Conservation (phyloP, 2,797 vertebrate species). For the Erpetoichthys calabaricus region DNA sequence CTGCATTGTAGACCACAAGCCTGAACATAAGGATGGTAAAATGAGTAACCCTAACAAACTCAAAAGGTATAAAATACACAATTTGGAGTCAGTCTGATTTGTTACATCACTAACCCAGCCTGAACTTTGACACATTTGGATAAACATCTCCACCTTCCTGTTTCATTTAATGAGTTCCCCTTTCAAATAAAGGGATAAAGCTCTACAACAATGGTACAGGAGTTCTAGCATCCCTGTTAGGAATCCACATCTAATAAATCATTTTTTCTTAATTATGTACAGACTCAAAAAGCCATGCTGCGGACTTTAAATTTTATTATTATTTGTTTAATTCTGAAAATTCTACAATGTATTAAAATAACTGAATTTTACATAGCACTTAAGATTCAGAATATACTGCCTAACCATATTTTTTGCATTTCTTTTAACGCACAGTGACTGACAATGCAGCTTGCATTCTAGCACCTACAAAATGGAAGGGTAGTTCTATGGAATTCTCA, state of each 20-base stretch:
- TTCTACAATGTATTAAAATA: constrained; percentile 99
- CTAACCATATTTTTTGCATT: constrained; percentile 47
- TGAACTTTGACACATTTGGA: too few species aligned
- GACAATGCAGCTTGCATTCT: constrained; percentile 74
- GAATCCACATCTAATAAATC: constrained; percentile 94
- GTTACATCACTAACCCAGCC: too few species aligned
- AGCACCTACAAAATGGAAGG: constrained; percentile 82
- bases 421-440: constrained; percentile 74
- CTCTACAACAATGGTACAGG: constrained; percentile 57
- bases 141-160: constrained; percentile 34
- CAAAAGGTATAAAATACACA: too few species aligned
- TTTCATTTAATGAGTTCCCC: constrained; percentile 63
- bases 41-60: too few species aligned
- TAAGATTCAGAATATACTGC: constrained; percentile 75
- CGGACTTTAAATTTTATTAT: constrained; percentile 78
- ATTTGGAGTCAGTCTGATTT: too few species aligned
- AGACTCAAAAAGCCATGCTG: constrained; percentile 93
- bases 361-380: constrained; percentile 96
- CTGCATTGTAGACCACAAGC: too few species aligned
- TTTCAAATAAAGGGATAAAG: constrained; percentile 94
- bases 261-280: constrained; percentile 96
- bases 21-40: too few species aligned
- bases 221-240: constrained; percentile 78
- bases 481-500: constrained; percentile 71
- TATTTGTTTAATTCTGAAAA: constrained; percentile 65